A percentile compares a stretch with the other conserved stretches of the same genome.
Conservation (phyloP, 2,888 invertebrate species). For the Amiota communis region DNA sequence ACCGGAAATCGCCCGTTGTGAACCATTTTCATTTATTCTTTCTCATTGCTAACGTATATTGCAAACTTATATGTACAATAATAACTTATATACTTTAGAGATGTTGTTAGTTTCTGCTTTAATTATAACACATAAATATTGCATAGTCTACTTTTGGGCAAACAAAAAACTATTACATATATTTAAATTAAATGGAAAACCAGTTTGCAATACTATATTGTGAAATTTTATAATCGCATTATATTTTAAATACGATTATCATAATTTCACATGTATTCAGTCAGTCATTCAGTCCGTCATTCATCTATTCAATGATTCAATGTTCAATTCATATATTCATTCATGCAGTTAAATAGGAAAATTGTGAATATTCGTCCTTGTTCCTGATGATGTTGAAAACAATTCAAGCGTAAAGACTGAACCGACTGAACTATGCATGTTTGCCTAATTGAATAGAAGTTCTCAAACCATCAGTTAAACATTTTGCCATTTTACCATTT, state of each 20-base stretch:
- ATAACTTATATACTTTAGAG: too few species aligned
- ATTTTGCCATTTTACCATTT: too few species aligned
- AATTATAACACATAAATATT: background rate
- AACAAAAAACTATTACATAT: background rate
- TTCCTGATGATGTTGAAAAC: background rate
- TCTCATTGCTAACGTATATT: too few species aligned
- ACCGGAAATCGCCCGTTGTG: background rate
- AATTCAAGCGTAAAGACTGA: constrained; percentile 8
- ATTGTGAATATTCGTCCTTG: background rate
- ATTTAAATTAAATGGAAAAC: background rate
- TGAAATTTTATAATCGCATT: constrained; percentile 20
- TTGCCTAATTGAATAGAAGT: constrained; percentile 21
- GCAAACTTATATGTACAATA: too few species aligned
- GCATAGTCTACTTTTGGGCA: background rate
- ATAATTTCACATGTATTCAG: background rate
- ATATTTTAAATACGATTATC: constrained; percentile 16
- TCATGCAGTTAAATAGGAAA: background rate
- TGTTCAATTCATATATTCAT: background rate
- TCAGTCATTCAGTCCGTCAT: background rate
- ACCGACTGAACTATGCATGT: constrained; percentile 4
- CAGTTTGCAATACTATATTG: background rate
- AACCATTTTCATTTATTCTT: too few species aligned
- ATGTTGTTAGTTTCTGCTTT: background rate
- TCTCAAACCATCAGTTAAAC: background rate
- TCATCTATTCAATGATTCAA: background rate